A percentile compares a stretch with the other conserved stretches of the same genome.
Evolutionary conservation across 2,113 vertebrate species (phyloP).

Genomic region (Microtus pennsylvanicus): DNA sequence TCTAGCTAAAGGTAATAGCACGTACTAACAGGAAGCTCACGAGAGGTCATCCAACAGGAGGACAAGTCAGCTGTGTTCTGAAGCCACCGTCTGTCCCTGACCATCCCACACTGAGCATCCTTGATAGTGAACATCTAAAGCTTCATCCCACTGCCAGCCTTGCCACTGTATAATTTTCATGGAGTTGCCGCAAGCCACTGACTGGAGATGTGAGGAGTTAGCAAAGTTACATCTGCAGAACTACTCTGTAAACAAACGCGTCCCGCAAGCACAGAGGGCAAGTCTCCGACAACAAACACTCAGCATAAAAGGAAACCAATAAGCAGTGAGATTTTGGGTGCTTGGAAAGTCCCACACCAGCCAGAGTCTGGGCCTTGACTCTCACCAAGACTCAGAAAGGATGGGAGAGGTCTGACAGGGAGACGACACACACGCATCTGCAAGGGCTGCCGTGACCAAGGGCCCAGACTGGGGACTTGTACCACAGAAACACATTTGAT

Average conservation of each 20-base stretch:
- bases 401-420: background rate
- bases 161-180: background rate
- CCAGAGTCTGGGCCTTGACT: background rate
- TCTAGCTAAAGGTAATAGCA: background rate
- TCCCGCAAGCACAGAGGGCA: background rate
- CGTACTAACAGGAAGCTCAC: background rate
- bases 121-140: background rate
- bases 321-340: background rate
- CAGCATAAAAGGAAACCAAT: background rate
- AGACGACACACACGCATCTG: background rate
- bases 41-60: background rate
- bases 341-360: background rate
- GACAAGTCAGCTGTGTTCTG: background rate
- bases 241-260: background rate
- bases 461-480: background rate
- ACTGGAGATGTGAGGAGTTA: background rate
- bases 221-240: background rate
- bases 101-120: too few relatives aligned
- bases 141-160: background rate
- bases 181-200: background rate
- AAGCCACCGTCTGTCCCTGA: too few relatives aligned
- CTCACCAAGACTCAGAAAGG: background rate
- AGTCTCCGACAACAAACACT: background rate
- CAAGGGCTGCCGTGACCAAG: background rate
- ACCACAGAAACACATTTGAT: background rate